These are phyloP conservation scores for Pseudolycoriella hygida DNA, from an alignment of 2,888 invertebrate species.

Conservation along the genomic window DNA sequence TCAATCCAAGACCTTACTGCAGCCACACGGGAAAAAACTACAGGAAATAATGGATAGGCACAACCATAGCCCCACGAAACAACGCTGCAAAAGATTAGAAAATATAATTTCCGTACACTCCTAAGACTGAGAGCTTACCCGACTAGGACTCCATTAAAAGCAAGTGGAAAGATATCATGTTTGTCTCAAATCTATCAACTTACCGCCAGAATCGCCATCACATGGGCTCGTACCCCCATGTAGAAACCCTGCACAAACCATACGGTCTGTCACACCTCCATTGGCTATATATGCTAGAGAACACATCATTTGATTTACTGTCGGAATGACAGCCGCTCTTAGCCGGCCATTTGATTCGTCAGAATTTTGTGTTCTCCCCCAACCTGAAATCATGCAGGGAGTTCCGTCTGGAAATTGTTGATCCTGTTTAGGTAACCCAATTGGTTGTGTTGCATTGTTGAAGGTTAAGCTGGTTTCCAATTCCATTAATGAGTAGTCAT, in stretches of 20 bases:
- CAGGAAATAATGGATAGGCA: constrained; percentile 24
- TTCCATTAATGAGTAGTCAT: constrained; percentile 38
- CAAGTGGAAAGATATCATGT: too few relatives aligned
- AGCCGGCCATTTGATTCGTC: constrained; percentile 21
- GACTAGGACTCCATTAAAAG: too few relatives aligned
- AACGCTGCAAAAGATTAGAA: constrained; percentile 25
- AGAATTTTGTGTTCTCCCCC: constrained; percentile 17
- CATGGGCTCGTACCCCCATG: too few relatives aligned
- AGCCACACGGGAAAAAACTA: constrained; percentile 8
- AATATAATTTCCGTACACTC: too few relatives aligned
- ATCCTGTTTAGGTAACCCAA: constrained; percentile 26
- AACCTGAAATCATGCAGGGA: constrained; percentile 23
- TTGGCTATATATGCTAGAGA: constrained; percentile 29
- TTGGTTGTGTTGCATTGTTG: too few relatives aligned
- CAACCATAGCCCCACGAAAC: constrained; percentile 35
- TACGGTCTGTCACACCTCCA: constrained; percentile 31
- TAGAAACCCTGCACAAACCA: too few relatives aligned
- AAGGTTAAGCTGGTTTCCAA: constrained; percentile 32
- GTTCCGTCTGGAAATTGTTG: constrained; percentile 19
- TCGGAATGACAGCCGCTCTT: constrained; percentile 35
- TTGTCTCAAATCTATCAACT: too few relatives aligned
- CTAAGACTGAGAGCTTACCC: too few relatives aligned
- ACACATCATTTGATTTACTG: constrained; percentile 33
- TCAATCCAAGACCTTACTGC: constrained; percentile 8
- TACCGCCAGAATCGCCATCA: too few relatives aligned